Conservation (phyloP, 2,113 vertebrate genomes). For the Pimephales promelas region DNA sequence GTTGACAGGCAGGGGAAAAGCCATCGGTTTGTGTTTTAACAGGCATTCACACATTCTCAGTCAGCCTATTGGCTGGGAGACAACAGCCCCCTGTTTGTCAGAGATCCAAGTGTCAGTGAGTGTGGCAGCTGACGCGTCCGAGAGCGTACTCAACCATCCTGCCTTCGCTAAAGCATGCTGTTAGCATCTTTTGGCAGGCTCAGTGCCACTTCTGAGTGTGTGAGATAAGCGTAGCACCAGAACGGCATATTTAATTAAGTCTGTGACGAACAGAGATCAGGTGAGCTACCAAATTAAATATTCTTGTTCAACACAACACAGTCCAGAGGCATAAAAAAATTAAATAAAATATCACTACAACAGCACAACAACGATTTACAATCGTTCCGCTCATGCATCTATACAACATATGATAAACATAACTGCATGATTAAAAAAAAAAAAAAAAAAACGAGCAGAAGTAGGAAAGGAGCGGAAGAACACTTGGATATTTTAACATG, state of each 20-base stretch:
- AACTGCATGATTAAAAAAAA: not conserved
- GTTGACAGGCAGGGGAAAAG: constrained; percentile 53
- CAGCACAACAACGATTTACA: constrained; percentile 47
- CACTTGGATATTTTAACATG: constrained; percentile 12
- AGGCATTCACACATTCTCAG: constrained; percentile 60
- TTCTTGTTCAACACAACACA: constrained; percentile 57
- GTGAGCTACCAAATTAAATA: constrained; percentile 18
- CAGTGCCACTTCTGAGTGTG: constrained; percentile 14
- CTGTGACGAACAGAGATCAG: not conserved
- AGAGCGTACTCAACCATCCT: constrained; percentile 23
- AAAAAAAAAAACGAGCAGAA: not conserved
- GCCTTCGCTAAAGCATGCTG: constrained; percentile 16
- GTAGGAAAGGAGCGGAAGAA: not conserved
- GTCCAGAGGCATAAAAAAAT: constrained; percentile 65
- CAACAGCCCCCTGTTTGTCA: constrained; percentile 43
- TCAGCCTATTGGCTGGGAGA: constrained; percentile 52
- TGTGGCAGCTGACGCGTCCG: constrained; percentile 48
- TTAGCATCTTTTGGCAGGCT: constrained; percentile 24
- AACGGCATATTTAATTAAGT: constrained; percentile 20
- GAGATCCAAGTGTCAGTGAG: constrained; percentile 43
- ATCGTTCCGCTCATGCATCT: constrained; percentile 46
- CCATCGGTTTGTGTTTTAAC: constrained; percentile 55
- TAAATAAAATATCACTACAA: no score
- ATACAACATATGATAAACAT: constrained; percentile 9
- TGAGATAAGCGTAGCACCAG: constrained; percentile 38